These are phyloP conservation scores for Nibea albiflora DNA, from an alignment of 2,113 vertebrate species.

Conservation along the genomic window DNA sequence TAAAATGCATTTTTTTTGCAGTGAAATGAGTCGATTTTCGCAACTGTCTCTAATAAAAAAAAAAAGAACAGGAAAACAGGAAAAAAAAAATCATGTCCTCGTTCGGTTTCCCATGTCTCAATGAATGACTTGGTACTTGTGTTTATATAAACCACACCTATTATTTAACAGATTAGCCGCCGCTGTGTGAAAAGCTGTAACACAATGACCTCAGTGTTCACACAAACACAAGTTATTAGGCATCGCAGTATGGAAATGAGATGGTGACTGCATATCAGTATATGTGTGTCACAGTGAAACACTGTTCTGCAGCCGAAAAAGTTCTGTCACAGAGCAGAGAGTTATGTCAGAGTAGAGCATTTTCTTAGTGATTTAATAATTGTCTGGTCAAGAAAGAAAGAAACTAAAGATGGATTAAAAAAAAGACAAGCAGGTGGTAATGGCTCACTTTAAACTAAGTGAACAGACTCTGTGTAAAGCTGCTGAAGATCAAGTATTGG, in stretches of 20 bases:
- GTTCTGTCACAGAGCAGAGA: too few species aligned
- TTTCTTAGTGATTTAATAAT: not conserved
- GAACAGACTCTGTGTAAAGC: not conserved
- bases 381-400: not conserved
- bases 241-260: slow-evolving; percentile 3
- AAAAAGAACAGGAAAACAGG: not conserved
- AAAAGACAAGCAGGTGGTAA: not conserved
- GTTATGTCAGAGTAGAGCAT: not conserved
- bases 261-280: not conserved
- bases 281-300: not conserved
- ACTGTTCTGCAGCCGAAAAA: not conserved
- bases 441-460: not conserved
- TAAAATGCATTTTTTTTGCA: not conserved
- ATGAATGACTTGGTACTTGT: not conserved
- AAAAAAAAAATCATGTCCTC: not conserved
- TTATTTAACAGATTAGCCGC: slow-evolving; percentile 10
- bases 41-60: not conserved
- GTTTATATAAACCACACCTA: slow-evolving; percentile 30
- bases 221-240: slow-evolving; percentile 13
- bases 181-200: slow-evolving; percentile 13
- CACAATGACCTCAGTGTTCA: slow-evolving; percentile 6
- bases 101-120: not conserved
- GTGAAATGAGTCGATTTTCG: not conserved
- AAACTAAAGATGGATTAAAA: not conserved
- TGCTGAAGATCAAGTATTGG: not conserved